Percentiles rank a stretch among this genome's conserved stretches.
Evolutionary conservation across 2,113 vertebrate species (phyloP).

Genomic region (Pseudorasbora parva): DNA sequence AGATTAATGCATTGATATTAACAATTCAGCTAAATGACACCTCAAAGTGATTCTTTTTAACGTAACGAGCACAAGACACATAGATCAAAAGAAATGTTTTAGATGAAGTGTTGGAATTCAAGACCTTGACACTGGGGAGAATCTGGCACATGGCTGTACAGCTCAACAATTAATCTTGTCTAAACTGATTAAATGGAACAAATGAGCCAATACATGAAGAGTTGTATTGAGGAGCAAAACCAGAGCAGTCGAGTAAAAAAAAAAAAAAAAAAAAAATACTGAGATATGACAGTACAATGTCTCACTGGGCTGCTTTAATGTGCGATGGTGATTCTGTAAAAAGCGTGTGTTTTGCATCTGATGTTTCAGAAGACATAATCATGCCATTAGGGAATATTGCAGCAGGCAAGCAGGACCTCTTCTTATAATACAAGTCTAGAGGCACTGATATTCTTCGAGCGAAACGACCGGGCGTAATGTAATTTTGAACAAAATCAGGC

Average conservation of each 20-base stretch:
- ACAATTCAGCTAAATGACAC: constrained; percentile 44
- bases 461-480: too few relatives aligned
- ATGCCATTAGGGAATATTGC: constrained; percentile 26
- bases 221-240: neutral
- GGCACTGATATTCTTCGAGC: too few relatives aligned
- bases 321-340: constrained; percentile 2
- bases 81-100: constrained; percentile 12
- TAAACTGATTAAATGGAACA: constrained; percentile 7
- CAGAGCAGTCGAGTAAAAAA: neutral
- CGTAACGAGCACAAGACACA: constrained; percentile 38
- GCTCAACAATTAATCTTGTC: neutral
- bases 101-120: constrained; percentile 32
- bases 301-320: constrained; percentile 15
- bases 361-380: constrained; percentile 36
- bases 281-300: constrained; percentile 21
- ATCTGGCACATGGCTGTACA: neutral
- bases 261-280: neutral
- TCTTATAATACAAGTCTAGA: neutral
- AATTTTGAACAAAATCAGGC: too few relatives aligned
- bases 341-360: constrained; percentile 24
- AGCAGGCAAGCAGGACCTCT: neutral
- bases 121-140: neutral
- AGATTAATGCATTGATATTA: constrained; percentile 53
- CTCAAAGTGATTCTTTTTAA: constrained; percentile 37
- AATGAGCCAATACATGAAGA: constrained; percentile 7